These are phyloP conservation scores for Oncorhynchus mykiss DNA, from an alignment of 2,113 vertebrate species.

Conservation along the genomic window DNA sequence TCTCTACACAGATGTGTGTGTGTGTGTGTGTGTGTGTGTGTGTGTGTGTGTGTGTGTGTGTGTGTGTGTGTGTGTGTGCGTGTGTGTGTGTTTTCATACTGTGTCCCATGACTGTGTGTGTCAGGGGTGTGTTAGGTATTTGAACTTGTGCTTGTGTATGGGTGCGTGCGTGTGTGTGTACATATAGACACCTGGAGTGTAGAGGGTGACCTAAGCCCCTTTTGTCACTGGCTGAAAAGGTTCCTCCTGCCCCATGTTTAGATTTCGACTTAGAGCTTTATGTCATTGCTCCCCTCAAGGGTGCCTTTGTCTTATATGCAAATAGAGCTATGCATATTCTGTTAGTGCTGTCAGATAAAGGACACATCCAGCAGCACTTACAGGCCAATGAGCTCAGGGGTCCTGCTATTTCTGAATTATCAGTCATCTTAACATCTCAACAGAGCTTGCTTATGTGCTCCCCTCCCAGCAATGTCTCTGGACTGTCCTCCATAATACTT, in stretches of 20 bases:
- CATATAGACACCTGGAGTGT: neutral
- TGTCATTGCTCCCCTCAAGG: slow-evolving; percentile 86
- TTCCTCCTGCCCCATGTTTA: slow-evolving; percentile 84
- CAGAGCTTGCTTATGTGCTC: slow-evolving; percentile 79
- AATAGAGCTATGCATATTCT: slow-evolving; percentile 92
- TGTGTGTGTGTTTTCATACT: slow-evolving; percentile 18
- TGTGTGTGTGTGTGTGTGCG: neutral
- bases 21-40: slow-evolving; percentile 8
- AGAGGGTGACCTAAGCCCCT: slow-evolving; percentile 44
- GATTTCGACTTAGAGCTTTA: slow-evolving; percentile 98
- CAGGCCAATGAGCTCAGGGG: slow-evolving; percentile 87
- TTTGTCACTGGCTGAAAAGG: slow-evolving; percentile 81
- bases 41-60: slow-evolving; percentile 5
- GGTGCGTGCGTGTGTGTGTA: slow-evolving; percentile 3
- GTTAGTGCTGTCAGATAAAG: slow-evolving; percentile 89
- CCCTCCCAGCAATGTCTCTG: slow-evolving; percentile 62
- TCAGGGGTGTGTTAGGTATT: too few relatives aligned
- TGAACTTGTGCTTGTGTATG: neutral
- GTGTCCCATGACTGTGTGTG: slow-evolving; percentile 17
- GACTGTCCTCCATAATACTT: slow-evolving; percentile 72
- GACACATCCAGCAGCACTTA: slow-evolving; percentile 83
- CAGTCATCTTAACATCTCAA: slow-evolving; percentile 84
- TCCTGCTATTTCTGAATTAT: slow-evolving; percentile 77
- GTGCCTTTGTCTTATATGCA: slow-evolving; percentile 92
- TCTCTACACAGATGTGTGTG: neutral